A percentile compares a stretch with the other conserved stretches of the same genome.
These are phyloP conservation scores for Channa striata DNA, from an alignment of 2,797 vertebrate species.

Conservation along the genomic window DNA sequence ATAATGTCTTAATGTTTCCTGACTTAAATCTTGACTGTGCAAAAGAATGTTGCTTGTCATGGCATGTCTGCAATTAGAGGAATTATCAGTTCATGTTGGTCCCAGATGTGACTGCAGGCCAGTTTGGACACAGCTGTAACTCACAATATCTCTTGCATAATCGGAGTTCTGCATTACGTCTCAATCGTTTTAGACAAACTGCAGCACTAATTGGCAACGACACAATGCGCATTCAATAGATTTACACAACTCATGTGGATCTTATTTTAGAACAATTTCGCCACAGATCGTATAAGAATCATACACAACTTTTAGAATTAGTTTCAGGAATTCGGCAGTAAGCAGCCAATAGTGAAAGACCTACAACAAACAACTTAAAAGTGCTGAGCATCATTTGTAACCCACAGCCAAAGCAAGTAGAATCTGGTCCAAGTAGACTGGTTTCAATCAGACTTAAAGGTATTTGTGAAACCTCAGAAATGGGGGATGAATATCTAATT, in stretches of 20 bases:
- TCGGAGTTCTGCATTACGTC: constrained; percentile 17
- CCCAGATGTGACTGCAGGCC: constrained; percentile 39
- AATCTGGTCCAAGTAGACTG: constrained; percentile 48
- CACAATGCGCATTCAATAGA: neutral
- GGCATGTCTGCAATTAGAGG: constrained; percentile 31
- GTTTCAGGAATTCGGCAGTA: constrained; percentile 46
- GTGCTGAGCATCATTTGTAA: constrained; percentile 32
- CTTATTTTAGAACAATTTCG: constrained; percentile 28
- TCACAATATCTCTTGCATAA: constrained; percentile 1
- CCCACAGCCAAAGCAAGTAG: constrained; percentile 29
- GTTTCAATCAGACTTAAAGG: constrained; percentile 55
- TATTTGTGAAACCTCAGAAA: constrained; percentile 45
- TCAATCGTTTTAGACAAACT: constrained; percentile 19
- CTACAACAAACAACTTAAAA: constrained; percentile 57
- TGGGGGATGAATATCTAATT: constrained; percentile 9
- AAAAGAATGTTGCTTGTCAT: constrained; percentile 30
- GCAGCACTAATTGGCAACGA: constrained; percentile 14
- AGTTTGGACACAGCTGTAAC: constrained; percentile 13
- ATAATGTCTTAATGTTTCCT: constrained; percentile 2
- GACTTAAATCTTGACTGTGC: constrained; percentile 9
- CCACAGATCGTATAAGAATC: constrained; percentile 13
- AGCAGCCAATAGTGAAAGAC: constrained; percentile 39
- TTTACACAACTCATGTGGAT: constrained; percentile 46
- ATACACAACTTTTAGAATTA: constrained; percentile 28
- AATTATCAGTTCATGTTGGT: constrained; percentile 29